A percentile compares a stretch with the other conserved stretches of the same genome.
Conservation (phyloP, 2,797 vertebrate genomes). For the Pangasius larnaudii region DNA sequence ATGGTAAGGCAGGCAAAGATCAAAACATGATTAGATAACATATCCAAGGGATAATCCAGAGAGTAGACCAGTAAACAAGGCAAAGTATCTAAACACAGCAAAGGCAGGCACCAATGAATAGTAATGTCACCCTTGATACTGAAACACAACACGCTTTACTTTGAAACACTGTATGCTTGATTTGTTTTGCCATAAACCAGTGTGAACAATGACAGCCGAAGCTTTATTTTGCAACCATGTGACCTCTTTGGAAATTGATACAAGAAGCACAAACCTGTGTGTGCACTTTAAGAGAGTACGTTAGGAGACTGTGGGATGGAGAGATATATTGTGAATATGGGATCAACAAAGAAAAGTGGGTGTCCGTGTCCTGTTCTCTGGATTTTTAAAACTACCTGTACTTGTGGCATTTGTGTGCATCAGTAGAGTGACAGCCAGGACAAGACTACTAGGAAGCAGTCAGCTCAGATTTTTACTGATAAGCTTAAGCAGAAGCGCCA, state of each 20-base stretch:
- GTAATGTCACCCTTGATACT: neutral
- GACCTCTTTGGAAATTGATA: neutral
- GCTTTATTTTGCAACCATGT: neutral
- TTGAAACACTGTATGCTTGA: neutral
- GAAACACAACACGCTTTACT: neutral
- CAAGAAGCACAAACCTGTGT: neutral
- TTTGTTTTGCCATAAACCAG: neutral
- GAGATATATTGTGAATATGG: neutral
- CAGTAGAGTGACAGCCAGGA: neutral
- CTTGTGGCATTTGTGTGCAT: neutral
- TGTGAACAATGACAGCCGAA: neutral
- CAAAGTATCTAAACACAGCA: neutral
- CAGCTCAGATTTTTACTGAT: neutral
- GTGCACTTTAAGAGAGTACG: neutral
- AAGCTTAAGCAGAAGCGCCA: neutral
- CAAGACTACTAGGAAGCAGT: neutral
- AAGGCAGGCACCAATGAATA: neutral
- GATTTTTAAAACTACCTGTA: neutral
- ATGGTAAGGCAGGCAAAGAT: neutral
- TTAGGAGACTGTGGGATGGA: neutral
- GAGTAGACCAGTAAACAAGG: conserved; percentile 5
- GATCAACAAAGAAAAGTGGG: neutral
- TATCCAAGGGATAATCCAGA: neutral
- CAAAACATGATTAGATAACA: neutral
- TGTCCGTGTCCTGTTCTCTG: neutral